Evolutionary conservation across 1,140 invertebrate species (phyloP).

Genomic region (Magallana gigas): DNA sequence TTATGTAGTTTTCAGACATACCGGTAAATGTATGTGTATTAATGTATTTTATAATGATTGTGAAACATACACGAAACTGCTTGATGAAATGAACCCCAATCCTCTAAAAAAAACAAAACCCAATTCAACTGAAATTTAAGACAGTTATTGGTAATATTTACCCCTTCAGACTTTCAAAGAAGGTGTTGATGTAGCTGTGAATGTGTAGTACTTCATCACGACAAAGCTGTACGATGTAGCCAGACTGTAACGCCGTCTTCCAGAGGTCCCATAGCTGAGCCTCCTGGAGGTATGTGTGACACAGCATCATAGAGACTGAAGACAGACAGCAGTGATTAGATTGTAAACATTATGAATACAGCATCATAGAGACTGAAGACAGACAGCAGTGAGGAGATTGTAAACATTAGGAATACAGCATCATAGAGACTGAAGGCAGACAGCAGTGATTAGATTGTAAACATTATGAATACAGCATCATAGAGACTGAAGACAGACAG

Average conservation of each 20-base stretch:
- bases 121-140: no score
- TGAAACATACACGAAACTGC: no score
- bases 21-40: no score
- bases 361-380: not conserved
- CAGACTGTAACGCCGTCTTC: slow-evolving; percentile 93
- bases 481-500: not conserved
- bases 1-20: no score
- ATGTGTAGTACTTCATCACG: slow-evolving; percentile 98
- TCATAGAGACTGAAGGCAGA: not conserved
- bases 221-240: slow-evolving; percentile 96
- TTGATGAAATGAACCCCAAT: no score
- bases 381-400: not conserved
- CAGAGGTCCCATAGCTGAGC: slow-evolving; percentile 87
- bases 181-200: slow-evolving; percentile 94
- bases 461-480: not conserved
- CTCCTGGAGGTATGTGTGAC: slow-evolving; percentile 89
- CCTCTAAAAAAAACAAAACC: no score
- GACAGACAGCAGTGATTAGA: slow-evolving; percentile 60
- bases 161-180: slow-evolving; percentile 97
- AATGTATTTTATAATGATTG: no score
- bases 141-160: slow-evolving; percentile 49
- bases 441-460: no score
- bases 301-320: slow-evolving; percentile 89
- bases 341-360: not conserved
- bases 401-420: not conserved